Evolutionary conservation across 23 tunicate species (phyloP).

Genomic region (Styela clava): DNA sequence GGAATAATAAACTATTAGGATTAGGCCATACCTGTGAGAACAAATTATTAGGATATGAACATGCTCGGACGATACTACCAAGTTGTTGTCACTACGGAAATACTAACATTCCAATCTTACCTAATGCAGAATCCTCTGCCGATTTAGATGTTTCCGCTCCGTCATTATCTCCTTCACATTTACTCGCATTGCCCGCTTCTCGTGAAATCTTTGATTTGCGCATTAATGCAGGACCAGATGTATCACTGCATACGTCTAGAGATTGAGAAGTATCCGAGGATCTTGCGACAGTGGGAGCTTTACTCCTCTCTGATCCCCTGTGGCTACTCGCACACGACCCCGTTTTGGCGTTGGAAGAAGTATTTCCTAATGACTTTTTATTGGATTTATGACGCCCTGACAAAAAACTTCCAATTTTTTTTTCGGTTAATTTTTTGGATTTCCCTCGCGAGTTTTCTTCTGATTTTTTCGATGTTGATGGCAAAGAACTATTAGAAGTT

Average conservation of each 20-base stretch:
- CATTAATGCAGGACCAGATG: constrained; percentile 10
- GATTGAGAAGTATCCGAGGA: constrained; percentile 1
- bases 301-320: constrained; percentile 27
- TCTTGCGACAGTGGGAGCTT: neutral
- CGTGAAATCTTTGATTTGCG: constrained; percentile 9
- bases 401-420: too few species aligned
- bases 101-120: too few species aligned
- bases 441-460: too few species aligned
- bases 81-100: too few species aligned
- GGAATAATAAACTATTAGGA: too few species aligned
- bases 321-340: constrained; percentile 81
- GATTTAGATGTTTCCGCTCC: neutral
- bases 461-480: neutral
- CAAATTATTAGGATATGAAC: too few species aligned
- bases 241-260: constrained; percentile 5
- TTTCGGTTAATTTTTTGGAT: too few species aligned
- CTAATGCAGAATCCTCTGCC: neutral
- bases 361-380: neutral
- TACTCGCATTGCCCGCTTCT: neutral
- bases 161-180: neutral
- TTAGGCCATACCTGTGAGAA: too few species aligned
- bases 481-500: neutral
- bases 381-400: constrained; percentile 37
- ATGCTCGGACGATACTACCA: too few species aligned
- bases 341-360: constrained; percentile 69